phyloP scores from a whole-genome alignment of 2,888 invertebrate genomes.

The Andrena minutula region DNA sequence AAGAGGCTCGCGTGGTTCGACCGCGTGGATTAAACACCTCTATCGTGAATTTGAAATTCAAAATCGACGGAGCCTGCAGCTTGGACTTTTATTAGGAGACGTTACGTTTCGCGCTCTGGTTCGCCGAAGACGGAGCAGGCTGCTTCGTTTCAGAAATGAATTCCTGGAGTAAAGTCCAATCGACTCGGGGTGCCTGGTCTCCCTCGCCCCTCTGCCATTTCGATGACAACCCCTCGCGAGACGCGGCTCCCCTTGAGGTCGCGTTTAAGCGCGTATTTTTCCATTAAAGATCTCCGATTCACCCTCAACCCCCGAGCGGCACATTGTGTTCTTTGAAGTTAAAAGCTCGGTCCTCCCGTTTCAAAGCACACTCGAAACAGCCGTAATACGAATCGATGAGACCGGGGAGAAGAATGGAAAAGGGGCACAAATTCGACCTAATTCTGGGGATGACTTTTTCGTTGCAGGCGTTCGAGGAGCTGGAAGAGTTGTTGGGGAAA shows the following conservation, averaged over 20 bases:
- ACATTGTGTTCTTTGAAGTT: constrained; percentile 39
- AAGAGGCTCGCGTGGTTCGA: not conserved
- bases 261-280: constrained; percentile 49
- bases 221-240: constrained; percentile 20
- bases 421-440: not conserved
- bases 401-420: not conserved
- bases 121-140: no score
- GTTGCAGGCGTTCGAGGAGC: constrained; percentile 95
- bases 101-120: not conserved
- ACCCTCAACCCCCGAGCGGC: not conserved
- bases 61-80: not conserved
- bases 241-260: constrained; percentile 23
- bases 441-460: constrained; percentile 10
- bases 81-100: not conserved
- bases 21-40: constrained; percentile 12
- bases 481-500: constrained; percentile 93
- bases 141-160: constrained; percentile 16
- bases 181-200: constrained; percentile 4
- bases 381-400: not conserved
- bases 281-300: constrained; percentile 43
- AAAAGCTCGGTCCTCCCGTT: not conserved
- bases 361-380: not conserved
- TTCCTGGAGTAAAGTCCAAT: constrained; percentile 4
- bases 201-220: constrained; percentile 9
- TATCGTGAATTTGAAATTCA: constrained; percentile 15